A percentile compares a stretch with the other conserved stretches of the same genome.
Evolutionary conservation across 2,797 vertebrate genomes (phyloP).

Genomic region (Hydrolagus colliei): DNA sequence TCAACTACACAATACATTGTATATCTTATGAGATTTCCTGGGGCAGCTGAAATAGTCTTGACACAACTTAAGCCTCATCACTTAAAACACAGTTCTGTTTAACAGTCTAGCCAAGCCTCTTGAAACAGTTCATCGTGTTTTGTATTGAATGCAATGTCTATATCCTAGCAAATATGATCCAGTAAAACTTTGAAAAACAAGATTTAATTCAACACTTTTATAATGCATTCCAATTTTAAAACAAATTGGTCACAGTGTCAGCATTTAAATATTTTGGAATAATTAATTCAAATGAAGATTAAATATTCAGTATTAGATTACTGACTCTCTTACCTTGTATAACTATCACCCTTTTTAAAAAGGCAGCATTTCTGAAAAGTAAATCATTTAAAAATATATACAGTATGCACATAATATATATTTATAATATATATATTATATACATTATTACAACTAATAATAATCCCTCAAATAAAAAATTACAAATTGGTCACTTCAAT

Average conservation of each 20-base stretch:
- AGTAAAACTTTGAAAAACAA: constrained; percentile 48
- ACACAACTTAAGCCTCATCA: constrained; percentile 46
- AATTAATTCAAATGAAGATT: background rate
- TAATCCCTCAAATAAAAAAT: too few relatives aligned
- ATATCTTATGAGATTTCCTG: constrained; percentile 42
- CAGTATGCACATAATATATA: too few relatives aligned
- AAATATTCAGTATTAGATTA: background rate
- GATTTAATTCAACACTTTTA: background rate
- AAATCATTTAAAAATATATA: background rate
- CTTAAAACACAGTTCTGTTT: constrained; percentile 39
- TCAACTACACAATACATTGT: constrained; percentile 41
- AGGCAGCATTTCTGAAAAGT: background rate
- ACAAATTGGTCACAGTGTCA: background rate
- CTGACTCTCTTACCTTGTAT: background rate
- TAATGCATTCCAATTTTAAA: constrained; percentile 13
- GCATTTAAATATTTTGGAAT: constrained; percentile 23
- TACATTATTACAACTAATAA: too few relatives aligned
- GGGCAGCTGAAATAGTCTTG: constrained; percentile 42
- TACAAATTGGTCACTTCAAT: too few relatives aligned
- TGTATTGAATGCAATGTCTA: constrained; percentile 38
- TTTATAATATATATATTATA: too few relatives aligned
- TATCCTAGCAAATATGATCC: constrained; percentile 36
- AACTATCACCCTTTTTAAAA: background rate
- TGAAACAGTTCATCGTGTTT: constrained; percentile 50
- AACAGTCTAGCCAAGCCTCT: constrained; percentile 39